Percentiles rank a stretch among this genome's conserved stretches.
These are phyloP conservation scores for Caranx melampygus DNA, from an alignment of 2,113 vertebrate species.

Conservation along the genomic window DNA sequence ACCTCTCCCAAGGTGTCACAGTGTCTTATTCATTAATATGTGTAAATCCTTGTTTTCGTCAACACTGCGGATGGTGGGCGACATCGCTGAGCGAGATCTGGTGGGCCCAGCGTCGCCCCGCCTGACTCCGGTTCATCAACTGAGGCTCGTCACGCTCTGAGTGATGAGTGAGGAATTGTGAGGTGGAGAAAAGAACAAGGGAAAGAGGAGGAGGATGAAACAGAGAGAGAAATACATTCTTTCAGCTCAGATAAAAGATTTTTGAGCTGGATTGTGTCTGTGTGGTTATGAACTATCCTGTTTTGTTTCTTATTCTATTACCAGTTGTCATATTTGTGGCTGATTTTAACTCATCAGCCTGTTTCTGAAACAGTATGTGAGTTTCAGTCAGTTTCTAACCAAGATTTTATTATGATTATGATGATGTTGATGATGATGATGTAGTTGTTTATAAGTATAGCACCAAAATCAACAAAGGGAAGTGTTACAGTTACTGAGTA, in stretches of 20 bases:
- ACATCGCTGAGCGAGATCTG: conserved; percentile 28
- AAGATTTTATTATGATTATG: too few species aligned
- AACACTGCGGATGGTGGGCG: conserved; percentile 59
- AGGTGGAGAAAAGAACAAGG: not conserved
- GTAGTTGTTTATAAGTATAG: not conserved
- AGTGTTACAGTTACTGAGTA: not conserved
- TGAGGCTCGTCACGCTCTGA: conserved; percentile 53
- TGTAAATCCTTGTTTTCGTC: conserved; percentile 89
- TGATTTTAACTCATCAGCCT: too few species aligned
- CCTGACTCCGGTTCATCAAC: conserved; percentile 61
- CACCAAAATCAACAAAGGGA: not conserved
- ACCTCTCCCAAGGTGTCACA: conserved; percentile 85
- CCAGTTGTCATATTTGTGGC: too few species aligned
- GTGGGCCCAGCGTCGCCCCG: conserved; percentile 39
- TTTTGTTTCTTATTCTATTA: not conserved
- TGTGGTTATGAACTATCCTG: not conserved
- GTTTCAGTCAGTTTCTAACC: too few species aligned
- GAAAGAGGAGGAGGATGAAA: conserved; percentile 2
- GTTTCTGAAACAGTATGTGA: too few species aligned
- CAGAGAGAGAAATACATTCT: not conserved
- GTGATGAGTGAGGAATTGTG: conserved; percentile 50
- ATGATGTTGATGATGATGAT: too few species aligned
- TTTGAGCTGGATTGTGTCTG: not conserved
- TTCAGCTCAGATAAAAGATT: conserved; percentile 8
- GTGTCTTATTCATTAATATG: conserved; percentile 96